Evolutionary conservation across 2,888 invertebrate genomes (phyloP).

Genomic region (Drosophila monieri): DNA sequence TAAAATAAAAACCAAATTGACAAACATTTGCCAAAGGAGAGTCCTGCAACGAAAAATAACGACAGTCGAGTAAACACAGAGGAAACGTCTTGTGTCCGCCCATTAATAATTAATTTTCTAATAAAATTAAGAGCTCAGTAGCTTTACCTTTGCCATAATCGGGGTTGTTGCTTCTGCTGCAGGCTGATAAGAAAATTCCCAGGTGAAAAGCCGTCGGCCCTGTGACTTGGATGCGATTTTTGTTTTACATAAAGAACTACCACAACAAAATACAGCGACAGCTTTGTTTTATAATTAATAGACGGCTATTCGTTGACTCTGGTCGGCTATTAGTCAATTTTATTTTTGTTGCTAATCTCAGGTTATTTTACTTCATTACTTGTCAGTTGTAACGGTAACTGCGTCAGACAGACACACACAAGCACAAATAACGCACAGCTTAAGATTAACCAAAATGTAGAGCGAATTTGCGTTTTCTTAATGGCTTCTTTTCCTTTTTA

Average conservation of each 20-base stretch:
- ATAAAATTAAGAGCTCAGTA: conserved; percentile 63
- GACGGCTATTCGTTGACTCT: conserved; percentile 28
- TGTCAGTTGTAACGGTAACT: conserved; percentile 31
- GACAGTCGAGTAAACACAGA: neutral
- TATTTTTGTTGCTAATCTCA: conserved; percentile 31
- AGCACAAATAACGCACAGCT: conserved; percentile 5
- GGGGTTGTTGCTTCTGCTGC: conserved; percentile 26
- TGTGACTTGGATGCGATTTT: conserved; percentile 20
- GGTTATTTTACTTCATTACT: conserved; percentile 17
- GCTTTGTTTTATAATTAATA: conserved; percentile 39
- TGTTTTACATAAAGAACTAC: conserved; percentile 22
- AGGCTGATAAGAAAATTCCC: conserved; percentile 47
- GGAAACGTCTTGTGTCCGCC: conserved; percentile 11
- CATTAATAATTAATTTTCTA: conserved; percentile 68
- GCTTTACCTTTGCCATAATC: conserved; percentile 76
- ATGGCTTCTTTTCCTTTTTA: conserved; percentile 2
- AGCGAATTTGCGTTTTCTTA: neutral
- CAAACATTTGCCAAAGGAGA: conserved; percentile 45
- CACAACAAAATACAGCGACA: conserved; percentile 13
- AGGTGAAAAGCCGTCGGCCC: conserved; percentile 55
- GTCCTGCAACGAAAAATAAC: neutral
- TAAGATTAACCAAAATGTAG: conserved; percentile 4
- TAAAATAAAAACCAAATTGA: conserved; percentile 64
- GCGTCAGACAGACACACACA: conserved; percentile 14
- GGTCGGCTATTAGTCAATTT: conserved; percentile 26